These are phyloP conservation scores for Peromyscus polionotus DNA, from an alignment of 2,113 vertebrate species.

Conservation along the genomic window DNA sequence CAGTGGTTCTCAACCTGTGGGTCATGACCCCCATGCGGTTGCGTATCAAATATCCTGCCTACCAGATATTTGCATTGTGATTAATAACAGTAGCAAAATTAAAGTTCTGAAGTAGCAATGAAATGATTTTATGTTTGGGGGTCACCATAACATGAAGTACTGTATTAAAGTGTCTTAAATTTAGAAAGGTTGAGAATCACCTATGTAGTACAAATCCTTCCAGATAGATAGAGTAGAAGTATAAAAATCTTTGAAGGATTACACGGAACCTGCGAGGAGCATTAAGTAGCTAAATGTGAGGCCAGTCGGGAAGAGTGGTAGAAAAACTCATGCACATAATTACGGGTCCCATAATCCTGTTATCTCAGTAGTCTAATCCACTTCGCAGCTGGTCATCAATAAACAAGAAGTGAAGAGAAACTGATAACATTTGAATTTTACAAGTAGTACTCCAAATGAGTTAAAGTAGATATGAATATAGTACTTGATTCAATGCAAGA, in stretches of 20 bases:
- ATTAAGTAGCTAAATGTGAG: not conserved
- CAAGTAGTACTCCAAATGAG: constrained; percentile 23
- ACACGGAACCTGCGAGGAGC: not conserved
- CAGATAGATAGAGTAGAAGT: not conserved
- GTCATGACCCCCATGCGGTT: not conserved
- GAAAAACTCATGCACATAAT: constrained; percentile 19
- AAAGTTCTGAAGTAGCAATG: not conserved
- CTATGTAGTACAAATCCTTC: not conserved
- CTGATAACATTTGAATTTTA: constrained; percentile 1
- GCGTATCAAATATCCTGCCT: not conserved
- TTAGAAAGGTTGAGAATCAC: not conserved
- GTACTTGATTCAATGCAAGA: not conserved
- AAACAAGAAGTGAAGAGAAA: constrained; percentile 47
- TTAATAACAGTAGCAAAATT: not conserved
- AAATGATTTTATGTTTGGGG: not conserved
- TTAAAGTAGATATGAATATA: constrained; percentile 32
- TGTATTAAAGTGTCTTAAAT: not conserved
- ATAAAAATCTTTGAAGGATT: constrained; percentile 31
- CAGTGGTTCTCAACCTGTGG: not conserved
- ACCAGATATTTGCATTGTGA: not conserved
- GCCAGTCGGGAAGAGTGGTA: not conserved
- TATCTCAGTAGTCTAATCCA: not conserved
- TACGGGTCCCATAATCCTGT: not conserved
- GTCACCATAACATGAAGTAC: not conserved
- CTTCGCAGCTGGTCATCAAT: not conserved